A percentile compares a stretch with the other conserved stretches of the same genome.
Conservation (phyloP, 2,797 vertebrate genomes). For the Chelonia mydas region DNA sequence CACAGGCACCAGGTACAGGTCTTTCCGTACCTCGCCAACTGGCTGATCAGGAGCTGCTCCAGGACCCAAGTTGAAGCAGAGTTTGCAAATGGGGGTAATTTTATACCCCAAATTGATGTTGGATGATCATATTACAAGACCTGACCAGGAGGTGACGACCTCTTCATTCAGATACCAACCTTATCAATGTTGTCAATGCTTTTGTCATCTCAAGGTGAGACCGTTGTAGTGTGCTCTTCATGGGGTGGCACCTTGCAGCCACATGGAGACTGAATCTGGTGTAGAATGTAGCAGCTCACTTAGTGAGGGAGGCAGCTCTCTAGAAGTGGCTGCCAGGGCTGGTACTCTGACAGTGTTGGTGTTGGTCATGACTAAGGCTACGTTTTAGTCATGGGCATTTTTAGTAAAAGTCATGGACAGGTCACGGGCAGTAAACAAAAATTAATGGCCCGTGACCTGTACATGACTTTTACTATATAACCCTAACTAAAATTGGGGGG, state of each 20-base stretch:
- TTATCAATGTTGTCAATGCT: background rate
- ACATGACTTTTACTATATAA: too few relatives aligned
- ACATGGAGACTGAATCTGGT: background rate
- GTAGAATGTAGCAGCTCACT: background rate
- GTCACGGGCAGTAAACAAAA: too few relatives aligned
- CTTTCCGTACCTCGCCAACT: too few relatives aligned
- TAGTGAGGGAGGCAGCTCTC: accelerated
- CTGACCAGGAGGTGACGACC: too few relatives aligned
- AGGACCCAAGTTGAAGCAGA: too few relatives aligned
- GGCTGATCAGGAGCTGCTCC: too few relatives aligned
- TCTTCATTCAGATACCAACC: background rate
- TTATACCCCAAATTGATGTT: accelerated
- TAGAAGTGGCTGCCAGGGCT: accelerated
- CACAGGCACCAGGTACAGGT: too few relatives aligned
- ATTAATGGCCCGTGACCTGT: too few relatives aligned
- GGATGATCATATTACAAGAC: accelerated
- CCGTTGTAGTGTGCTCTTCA: background rate
- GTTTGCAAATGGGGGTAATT: accelerated
- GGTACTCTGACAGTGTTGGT: accelerated
- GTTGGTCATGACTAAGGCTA: too few relatives aligned
- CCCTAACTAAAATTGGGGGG: too few relatives aligned
- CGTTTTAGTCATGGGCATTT: too few relatives aligned
- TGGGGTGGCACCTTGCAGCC: background rate
- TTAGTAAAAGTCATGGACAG: too few relatives aligned
- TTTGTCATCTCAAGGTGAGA: background rate